A percentile compares a stretch with the other conserved stretches of the same genome.
phyloP scores from a whole-genome alignment of 1,140 invertebrate genomes.

The Drosophila malerkotliana region DNA sequence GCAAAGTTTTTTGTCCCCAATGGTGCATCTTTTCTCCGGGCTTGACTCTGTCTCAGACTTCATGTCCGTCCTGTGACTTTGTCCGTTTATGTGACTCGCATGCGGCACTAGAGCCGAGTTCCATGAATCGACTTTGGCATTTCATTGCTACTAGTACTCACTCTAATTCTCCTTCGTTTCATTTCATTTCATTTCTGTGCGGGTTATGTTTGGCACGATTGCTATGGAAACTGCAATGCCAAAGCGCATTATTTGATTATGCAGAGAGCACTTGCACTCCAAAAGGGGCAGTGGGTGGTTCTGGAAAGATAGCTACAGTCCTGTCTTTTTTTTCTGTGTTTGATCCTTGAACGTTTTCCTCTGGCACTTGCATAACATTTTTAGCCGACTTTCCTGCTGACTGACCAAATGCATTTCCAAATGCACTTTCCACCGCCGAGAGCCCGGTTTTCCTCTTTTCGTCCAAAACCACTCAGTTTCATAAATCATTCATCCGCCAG shows the following conservation, averaged over 20 bases:
- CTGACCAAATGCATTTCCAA: conserved; percentile 51
- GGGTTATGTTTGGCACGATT: conserved; percentile 38
- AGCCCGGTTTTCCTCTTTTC: neutral
- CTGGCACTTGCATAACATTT: conserved; percentile 29
- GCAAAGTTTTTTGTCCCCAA: conserved; percentile 34
- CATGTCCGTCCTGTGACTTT: conserved; percentile 25
- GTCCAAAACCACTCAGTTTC: conserved; percentile 32
- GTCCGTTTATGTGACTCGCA: conserved; percentile 60
- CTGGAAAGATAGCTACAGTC: neutral
- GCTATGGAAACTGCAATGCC: conserved; percentile 52
- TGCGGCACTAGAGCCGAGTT: conserved; percentile 27
- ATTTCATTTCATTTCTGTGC: conserved; percentile 49
- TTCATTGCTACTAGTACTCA: conserved; percentile 29
- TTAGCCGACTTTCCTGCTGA: conserved; percentile 27
- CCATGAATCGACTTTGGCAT: conserved; percentile 35
- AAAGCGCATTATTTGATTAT: conserved; percentile 57
- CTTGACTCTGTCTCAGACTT: conserved; percentile 9
- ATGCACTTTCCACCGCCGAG: neutral
- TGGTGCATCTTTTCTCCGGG: conserved; percentile 17
- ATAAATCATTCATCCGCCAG: conserved; percentile 74
- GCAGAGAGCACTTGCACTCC: conserved; percentile 15
- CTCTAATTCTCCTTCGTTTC: conserved; percentile 32
- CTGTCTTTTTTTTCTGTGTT: conserved; percentile 1
- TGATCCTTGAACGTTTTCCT: conserved; percentile 24
- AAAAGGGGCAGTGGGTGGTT: neutral